Evolutionary conservation across 1,140 invertebrate species (phyloP).

Genomic region (Ptiloglossa arizonensis): DNA sequence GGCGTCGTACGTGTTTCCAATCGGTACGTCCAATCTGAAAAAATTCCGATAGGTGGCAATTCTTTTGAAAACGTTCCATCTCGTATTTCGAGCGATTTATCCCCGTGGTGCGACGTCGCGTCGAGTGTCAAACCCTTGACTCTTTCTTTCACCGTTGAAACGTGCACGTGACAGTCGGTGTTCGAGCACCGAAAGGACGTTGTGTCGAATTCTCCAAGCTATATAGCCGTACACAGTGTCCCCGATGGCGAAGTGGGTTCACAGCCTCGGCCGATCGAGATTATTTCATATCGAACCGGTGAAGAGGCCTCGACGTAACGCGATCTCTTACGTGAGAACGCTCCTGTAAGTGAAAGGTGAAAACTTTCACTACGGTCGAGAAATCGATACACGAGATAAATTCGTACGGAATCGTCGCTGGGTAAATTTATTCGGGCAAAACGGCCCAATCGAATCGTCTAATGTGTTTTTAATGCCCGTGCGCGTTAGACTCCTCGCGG

Average conservation of each 20-base stretch:
- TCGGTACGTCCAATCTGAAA: too few relatives aligned
- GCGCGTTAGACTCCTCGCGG: slow-evolving; percentile 8
- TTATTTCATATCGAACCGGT: slow-evolving; percentile 27
- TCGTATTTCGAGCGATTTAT: background rate
- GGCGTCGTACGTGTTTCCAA: too few relatives aligned
- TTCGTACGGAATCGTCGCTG: slow-evolving; percentile 1
- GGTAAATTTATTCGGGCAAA: slow-evolving; percentile 32
- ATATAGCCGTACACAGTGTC: too few relatives aligned
- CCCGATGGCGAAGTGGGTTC: slow-evolving; percentile 29
- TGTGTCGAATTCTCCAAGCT: background rate
- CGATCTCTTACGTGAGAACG: slow-evolving; percentile 12
- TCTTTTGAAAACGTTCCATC: too few relatives aligned
- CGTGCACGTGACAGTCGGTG: too few relatives aligned
- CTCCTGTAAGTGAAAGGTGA: slow-evolving; percentile 20
- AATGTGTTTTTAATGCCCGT: slow-evolving; percentile 45
- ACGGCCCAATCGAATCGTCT: background rate
- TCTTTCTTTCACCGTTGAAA: background rate
- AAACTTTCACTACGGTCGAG: slow-evolving; percentile 8
- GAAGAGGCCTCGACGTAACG: slow-evolving; percentile 16
- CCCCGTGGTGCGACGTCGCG: too few relatives aligned
- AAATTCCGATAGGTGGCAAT: too few relatives aligned
- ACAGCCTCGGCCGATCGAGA: slow-evolving; percentile 6
- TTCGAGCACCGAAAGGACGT: background rate
- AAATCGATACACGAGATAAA: slow-evolving; percentile 39
- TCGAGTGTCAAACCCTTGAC: background rate